phyloP scores from a whole-genome alignment of 2,797 vertebrate genomes.

The Remorina albescens region DNA sequence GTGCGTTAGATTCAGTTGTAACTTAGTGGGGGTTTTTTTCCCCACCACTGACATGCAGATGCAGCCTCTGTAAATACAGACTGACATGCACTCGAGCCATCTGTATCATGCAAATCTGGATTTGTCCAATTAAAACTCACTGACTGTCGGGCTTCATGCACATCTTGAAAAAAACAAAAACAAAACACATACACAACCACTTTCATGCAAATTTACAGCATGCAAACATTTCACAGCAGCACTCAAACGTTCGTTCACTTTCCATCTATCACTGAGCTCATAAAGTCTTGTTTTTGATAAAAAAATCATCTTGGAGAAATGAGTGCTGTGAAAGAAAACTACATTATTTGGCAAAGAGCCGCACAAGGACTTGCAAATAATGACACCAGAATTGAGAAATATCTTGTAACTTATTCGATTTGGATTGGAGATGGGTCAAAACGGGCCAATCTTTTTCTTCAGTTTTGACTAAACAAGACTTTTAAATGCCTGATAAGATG shows the following conservation, averaged over 20 bases:
- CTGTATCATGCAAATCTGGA: constrained; percentile 22
- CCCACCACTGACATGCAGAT: constrained; percentile 68
- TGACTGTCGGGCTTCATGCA: constrained; percentile 35
- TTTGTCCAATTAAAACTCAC: not conserved
- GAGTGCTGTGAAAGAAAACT: not conserved
- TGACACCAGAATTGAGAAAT: not conserved
- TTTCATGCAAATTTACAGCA: constrained; percentile 39
- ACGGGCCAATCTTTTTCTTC: rapidly evolving
- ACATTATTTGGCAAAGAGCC: not conserved
- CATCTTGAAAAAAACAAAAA: not conserved
- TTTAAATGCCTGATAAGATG: constrained; percentile 30
- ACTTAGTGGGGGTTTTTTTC: constrained; percentile 13
- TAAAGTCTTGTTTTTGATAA: not conserved
- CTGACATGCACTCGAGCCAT: constrained; percentile 10
- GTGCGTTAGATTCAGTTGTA: constrained; percentile 33
- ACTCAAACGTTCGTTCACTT: constrained; percentile 10
- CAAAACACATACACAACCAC: constrained; percentile 6
- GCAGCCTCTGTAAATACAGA: not conserved
- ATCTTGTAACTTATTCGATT: not conserved
- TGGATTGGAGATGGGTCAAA: not conserved
- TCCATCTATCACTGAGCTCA: not conserved
- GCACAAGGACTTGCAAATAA: not conserved
- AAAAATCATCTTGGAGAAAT: not conserved
- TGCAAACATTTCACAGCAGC: constrained; percentile 29
- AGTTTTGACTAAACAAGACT: not conserved